A percentile compares a stretch with the other conserved stretches of the same genome.
Evolutionary conservation across 92 coral and sea anemone genomes (phyloP).

Genomic region (Metridium senile): DNA sequence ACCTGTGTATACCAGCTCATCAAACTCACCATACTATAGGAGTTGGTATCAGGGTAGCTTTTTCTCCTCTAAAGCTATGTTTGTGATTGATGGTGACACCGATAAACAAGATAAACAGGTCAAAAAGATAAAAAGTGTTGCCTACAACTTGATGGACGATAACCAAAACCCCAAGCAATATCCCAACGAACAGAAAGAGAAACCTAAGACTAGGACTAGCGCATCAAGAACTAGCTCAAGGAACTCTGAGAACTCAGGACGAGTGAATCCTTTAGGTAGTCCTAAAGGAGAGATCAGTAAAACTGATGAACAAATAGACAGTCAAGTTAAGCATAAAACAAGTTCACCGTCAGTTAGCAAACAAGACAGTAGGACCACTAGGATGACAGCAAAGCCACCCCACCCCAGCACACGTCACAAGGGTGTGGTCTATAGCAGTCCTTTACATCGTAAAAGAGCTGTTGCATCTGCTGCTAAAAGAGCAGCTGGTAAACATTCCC

Average conservation of each 20-base stretch:
- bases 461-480: conserved; percentile 25
- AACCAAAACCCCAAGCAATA: neutral
- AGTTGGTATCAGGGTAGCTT: conserved; percentile 52
- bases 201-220: neutral
- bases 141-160: conserved; percentile 13
- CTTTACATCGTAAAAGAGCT: conserved; percentile 41
- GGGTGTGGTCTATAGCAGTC: conserved; percentile 35
- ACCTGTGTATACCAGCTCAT: neutral
- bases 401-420: conserved; percentile 22
- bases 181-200: neutral
- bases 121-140: conserved; percentile 17
- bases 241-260: neutral
- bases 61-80: conserved; percentile 18
- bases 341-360: neutral
- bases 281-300: neutral
- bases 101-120: neutral
- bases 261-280: neutral
- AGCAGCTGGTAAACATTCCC: conserved; percentile 15
- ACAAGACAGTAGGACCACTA: neutral
- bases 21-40: conserved; percentile 25
- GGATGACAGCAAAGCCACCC: conserved; percentile 41
- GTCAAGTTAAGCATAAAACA: neutral
- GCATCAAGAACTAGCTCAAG: neutral
- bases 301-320: neutral
- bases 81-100: conserved; percentile 1